A percentile compares a stretch with the other conserved stretches of the same genome.
These are phyloP conservation scores for Eolophus roseicapilla DNA, from an alignment of 2,113 vertebrate species.

Conservation along the genomic window DNA sequence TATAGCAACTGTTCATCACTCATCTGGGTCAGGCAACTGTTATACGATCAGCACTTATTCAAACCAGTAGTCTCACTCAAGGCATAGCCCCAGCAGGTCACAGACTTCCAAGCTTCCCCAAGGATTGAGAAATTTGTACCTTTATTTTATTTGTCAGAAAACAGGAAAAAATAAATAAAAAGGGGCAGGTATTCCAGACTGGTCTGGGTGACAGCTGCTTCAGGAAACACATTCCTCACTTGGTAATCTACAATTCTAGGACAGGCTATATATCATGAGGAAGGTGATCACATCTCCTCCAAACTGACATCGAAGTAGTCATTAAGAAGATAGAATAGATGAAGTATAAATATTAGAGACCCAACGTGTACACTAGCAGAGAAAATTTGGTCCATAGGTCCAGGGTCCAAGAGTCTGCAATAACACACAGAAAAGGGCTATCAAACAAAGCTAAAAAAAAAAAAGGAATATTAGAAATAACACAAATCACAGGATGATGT, in stretches of 20 bases:
- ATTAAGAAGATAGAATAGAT: not conserved
- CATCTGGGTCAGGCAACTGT: not conserved
- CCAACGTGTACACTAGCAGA: not conserved
- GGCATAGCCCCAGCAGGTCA: not conserved
- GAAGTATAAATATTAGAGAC: slow-evolving; percentile 7
- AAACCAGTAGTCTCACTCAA: not conserved
- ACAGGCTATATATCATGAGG: not conserved
- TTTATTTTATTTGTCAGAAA: not conserved
- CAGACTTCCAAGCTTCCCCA: not conserved
- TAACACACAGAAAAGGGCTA: not conserved
- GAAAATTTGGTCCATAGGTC: not conserved
- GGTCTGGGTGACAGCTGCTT: not conserved
- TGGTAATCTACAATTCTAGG: not conserved
- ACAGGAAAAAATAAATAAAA: not conserved
- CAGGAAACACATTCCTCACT: not conserved
- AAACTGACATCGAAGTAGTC: slow-evolving; percentile 3
- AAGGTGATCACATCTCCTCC: slow-evolving; percentile 15
- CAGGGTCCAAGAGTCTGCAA: not conserved
- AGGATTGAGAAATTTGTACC: not conserved
- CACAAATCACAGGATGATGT: not conserved
- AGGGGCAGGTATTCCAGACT: not conserved
- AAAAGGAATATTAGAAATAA: not conserved
- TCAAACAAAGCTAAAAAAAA: not conserved
- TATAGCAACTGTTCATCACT: not conserved
- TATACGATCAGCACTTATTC: not conserved